Percentiles rank a stretch among this genome's conserved stretches.
Evolutionary conservation across 2,113 vertebrate species (phyloP).

Genomic region (Castor canadensis): DNA sequence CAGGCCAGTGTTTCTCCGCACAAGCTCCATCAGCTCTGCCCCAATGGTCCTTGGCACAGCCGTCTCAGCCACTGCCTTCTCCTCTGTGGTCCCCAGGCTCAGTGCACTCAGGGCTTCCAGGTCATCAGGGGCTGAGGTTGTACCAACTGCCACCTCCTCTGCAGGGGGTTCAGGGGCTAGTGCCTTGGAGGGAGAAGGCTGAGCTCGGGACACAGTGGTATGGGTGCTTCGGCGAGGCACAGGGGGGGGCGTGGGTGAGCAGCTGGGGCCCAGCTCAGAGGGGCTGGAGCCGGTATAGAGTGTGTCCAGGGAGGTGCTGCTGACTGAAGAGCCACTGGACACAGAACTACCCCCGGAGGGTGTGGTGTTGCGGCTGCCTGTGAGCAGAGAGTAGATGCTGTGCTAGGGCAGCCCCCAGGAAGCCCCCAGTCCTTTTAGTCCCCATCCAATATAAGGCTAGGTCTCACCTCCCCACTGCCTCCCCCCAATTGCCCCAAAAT

Average conservation of each 20-base stretch:
- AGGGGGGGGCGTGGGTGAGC: slow-evolving; percentile 92
- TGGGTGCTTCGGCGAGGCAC: slow-evolving; percentile 91
- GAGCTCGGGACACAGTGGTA: slow-evolving; percentile 75
- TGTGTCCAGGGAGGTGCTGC: slow-evolving; percentile 92
- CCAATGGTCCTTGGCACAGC: slow-evolving; percentile 91
- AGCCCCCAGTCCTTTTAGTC: neutral
- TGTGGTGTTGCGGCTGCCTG: slow-evolving; percentile 43
- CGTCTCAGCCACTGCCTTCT: slow-evolving; percentile 67
- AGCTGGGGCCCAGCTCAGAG: slow-evolving; percentile 90
- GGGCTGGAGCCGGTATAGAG: slow-evolving; percentile 88
- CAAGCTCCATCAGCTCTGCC: slow-evolving; percentile 95
- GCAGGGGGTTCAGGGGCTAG: slow-evolving; percentile 55
- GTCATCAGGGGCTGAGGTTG: slow-evolving; percentile 25
- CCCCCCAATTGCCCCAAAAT: neutral
- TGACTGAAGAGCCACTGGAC: slow-evolving; percentile 87
- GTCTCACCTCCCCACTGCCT: neutral
- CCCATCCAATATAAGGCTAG: neutral
- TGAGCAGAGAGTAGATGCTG: neutral
- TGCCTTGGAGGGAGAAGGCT: slow-evolving; percentile 71
- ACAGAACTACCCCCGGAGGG: slow-evolving; percentile 81
- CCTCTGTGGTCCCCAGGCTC: slow-evolving; percentile 80
- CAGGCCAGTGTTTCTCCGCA: slow-evolving; percentile 95
- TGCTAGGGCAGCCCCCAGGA: neutral
- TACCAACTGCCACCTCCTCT: slow-evolving; percentile 5
- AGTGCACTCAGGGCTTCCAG: slow-evolving; percentile 78